These are phyloP conservation scores for Acrossocheilus fasciatus DNA, from an alignment of 2,797 vertebrate species.

Conservation along the genomic window DNA sequence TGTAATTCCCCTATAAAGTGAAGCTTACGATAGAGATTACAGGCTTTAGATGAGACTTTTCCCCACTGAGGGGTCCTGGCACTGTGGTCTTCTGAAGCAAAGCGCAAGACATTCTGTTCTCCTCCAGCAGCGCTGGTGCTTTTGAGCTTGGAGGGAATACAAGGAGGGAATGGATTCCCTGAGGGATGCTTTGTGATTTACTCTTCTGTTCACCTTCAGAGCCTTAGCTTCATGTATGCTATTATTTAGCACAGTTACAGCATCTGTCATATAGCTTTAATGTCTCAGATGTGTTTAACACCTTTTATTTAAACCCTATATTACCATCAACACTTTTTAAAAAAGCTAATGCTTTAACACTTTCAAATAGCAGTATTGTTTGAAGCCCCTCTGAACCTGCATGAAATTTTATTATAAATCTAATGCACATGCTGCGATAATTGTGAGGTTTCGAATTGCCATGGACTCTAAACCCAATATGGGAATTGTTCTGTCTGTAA, in stretches of 20 bases:
- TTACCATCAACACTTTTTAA: constrained; percentile 7
- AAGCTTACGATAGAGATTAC: constrained; percentile 70
- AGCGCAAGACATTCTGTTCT: constrained; percentile 52
- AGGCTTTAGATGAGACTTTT: constrained; percentile 67
- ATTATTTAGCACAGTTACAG: constrained; percentile 36
- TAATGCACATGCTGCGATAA: background rate
- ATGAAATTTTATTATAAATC: background rate
- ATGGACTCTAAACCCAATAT: background rate
- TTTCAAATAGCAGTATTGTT: background rate
- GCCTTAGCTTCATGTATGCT: background rate
- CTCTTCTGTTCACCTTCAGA: constrained; percentile 51
- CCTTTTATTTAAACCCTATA: constrained; percentile 18
- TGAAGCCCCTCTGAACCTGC: constrained; percentile 2
- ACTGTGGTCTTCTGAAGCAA: constrained; percentile 52
- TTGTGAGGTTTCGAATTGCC: background rate
- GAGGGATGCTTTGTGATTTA: constrained; percentile 54
- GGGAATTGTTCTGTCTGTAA: background rate
- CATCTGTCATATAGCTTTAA: constrained; percentile 11
- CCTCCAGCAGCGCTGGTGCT: constrained; percentile 38
- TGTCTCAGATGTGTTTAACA: background rate
- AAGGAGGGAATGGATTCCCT: constrained; percentile 42
- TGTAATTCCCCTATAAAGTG: constrained; percentile 69
- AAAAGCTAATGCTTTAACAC: background rate
- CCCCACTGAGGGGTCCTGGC: constrained; percentile 53
- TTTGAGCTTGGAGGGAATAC: constrained; percentile 37